Base-by-base conservation (phyloP, 2,888 invertebrate species). In the Cephus rjabovi region DNA sequence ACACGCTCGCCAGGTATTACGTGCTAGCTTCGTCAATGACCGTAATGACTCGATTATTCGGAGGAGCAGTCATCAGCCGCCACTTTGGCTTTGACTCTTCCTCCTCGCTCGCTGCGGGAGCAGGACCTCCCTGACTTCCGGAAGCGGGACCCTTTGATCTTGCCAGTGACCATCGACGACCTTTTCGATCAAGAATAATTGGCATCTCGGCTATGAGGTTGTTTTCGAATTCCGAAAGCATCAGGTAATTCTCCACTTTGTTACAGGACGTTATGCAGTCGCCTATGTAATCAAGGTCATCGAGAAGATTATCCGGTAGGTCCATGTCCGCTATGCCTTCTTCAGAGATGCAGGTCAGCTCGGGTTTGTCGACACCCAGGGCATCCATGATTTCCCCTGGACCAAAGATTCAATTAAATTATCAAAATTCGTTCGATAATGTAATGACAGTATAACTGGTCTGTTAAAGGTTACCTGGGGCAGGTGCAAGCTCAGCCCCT, bases 151-250 rank as follows among this genome's bases (percentile, higher is more conserved):
- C 81, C 88, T 89, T 89, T 1, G 90, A 93, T 82, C 93, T 93
- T 3, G 95, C 95, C 79, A 95, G 92, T 15, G 96, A 96, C 95
- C 96, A 96, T 74, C 95, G 93, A 73, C 96, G 92, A 23, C 94
- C 95, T 81, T 95, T 95, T 73, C 95, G 93, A 89, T 96, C 96
- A 91, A 95, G 93, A 86, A 96, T 93, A 86, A 95, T 95, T 33
- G 96, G 96, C 92, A 95, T 93, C 90, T 96, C 96, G 1, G 96
- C 96, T 87, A 96, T 96, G 79, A 96, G 92, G 91, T 96, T 96
- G 92, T 96, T 96, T 90, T 97, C 96, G 91, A 96, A 96, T 91
- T 97, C 97, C 87, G 96, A 96, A 82, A 96, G 93, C 96, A 97
- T 96, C 86, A 97, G 92, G 90, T 96, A 96, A 92, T 96, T 96